phyloP scores from a whole-genome alignment of 2,113 vertebrate genomes.

The Furnarius figulus region DNA sequence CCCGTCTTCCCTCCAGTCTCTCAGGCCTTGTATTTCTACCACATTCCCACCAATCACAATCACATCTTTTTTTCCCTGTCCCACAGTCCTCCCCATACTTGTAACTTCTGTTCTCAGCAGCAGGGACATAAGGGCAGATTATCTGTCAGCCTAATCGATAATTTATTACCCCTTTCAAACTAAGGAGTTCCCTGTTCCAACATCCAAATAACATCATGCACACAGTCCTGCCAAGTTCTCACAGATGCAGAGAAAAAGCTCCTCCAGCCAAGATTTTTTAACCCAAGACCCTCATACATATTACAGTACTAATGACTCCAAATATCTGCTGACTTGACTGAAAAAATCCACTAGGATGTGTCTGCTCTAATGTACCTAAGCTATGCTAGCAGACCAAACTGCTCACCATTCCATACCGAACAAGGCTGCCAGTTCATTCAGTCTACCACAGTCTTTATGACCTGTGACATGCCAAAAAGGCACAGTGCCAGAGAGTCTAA shows the following conservation, averaged over 20 bases:
- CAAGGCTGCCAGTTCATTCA: conserved; percentile 45
- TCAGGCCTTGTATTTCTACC: neutral
- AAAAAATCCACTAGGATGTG: conserved; percentile 44
- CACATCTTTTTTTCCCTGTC: neutral
- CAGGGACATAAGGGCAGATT: neutral
- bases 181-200: conserved; percentile 33
- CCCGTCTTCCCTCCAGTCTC: neutral
- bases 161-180: conserved; percentile 30
- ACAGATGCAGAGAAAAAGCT: neutral
- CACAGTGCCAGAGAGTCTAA: conserved; percentile 50
- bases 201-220: conserved; percentile 26
- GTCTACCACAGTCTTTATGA: conserved; percentile 52
- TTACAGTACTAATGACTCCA: conserved; percentile 42
- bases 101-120: neutral
- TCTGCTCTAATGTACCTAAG: conserved; percentile 39
- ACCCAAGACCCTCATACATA: conserved; percentile 20
- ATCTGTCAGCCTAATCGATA: neutral
- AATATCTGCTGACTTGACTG: conserved; percentile 61
- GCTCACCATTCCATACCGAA: neutral
- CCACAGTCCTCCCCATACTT: neutral
- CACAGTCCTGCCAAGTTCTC: conserved; percentile 15
- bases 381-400: neutral
- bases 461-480: conserved; percentile 45
- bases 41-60: neutral
- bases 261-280: conserved; percentile 41